Conservation (phyloP, 2,113 vertebrate species). For the Lipophrys pholis region DNA sequence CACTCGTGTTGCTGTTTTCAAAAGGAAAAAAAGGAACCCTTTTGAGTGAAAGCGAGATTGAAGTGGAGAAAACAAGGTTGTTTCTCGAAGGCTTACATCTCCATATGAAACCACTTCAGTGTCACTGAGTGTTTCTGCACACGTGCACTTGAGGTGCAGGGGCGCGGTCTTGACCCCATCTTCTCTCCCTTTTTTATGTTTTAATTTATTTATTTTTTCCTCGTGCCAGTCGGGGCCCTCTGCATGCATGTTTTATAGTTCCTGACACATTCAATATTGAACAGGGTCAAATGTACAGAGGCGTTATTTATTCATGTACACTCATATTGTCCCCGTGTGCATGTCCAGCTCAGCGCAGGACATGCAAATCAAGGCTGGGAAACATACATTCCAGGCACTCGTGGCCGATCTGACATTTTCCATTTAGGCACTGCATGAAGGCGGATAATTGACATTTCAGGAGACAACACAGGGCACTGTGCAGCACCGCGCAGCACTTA, state of each 20-base stretch:
- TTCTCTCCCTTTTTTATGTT: background rate
- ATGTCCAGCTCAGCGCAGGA: background rate
- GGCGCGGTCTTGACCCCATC: conserved; percentile 9
- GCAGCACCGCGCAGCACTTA: conserved; percentile 17
- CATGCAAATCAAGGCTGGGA: conserved; percentile 10
- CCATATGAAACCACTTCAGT: conserved; percentile 43
- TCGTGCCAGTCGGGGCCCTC: conserved; percentile 7
- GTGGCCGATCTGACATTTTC: conserved; percentile 8
- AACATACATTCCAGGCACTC: background rate
- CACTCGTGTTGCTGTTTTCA: conserved; percentile 12
- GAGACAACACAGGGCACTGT: background rate
- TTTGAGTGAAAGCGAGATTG: conserved; percentile 25
- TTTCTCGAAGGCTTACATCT: conserved; percentile 1
- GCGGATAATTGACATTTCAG: conserved; percentile 12
- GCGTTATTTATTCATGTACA: conserved; percentile 29
- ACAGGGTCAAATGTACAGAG: conserved; percentile 23
- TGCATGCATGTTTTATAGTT: conserved; percentile 29
- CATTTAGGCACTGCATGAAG: conserved; percentile 15
- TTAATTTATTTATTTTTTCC: background rate
- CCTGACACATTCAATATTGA: conserved; percentile 39
- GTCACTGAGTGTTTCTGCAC: background rate
- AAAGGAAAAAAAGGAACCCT: background rate
- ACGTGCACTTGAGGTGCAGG: background rate
- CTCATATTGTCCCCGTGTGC: background rate
- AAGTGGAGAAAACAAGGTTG: conserved; percentile 12